Evolutionary conservation across 2,888 invertebrate species (phyloP), one percentile per base, ranked within the genome.

Genomic region (Lasioglossum leucozonium): DNA sequence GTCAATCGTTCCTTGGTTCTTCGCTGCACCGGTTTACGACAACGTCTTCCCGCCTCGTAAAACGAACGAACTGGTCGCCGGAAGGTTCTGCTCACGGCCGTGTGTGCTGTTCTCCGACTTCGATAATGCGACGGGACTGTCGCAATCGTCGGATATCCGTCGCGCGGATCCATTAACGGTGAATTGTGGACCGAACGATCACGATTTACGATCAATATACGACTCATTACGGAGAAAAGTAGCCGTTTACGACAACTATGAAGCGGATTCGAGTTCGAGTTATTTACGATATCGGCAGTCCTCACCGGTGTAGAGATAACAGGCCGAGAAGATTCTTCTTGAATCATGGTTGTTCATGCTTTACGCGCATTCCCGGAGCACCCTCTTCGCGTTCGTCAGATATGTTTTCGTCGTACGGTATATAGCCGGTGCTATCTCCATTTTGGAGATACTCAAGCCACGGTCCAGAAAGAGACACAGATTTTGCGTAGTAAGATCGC

Each of bases 41-140:
- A 80, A 82, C 79, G 77, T 47, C n/a, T n/a, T n/a, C 40, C 40
- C 40, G 72, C 77, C 79, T 90, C 89, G 83, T 89, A 89, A 90
- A 90, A 79, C 83, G 80, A 37, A 22, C 81, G 71, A 82, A 84
- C 79, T 72, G 76, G 82, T 77, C 62, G 73, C 51, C 82, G 81
- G 84, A 81, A 42, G n/a, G 73, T 67, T 37, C 13, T 71, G 73
- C 40, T 37, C 18, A 42, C 73, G 65, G 67, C 72, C 71, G 51
- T 47, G 65, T 47, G 65, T 26, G 65, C 30, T 69, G 72, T 47
- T 79, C 51, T 69, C 37, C 74, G 44, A 47, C 51, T 34, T 78
- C 79, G 89, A 89, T 89, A 89, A 88, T 80, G 76, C 75, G 74
- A 51, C 72, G 37, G 51, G 47, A 78, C 67, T 76, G 69, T 76